Evolutionary conservation across 2,888 invertebrate species (phyloP).

Genomic region (Pherbina coryleti): DNA sequence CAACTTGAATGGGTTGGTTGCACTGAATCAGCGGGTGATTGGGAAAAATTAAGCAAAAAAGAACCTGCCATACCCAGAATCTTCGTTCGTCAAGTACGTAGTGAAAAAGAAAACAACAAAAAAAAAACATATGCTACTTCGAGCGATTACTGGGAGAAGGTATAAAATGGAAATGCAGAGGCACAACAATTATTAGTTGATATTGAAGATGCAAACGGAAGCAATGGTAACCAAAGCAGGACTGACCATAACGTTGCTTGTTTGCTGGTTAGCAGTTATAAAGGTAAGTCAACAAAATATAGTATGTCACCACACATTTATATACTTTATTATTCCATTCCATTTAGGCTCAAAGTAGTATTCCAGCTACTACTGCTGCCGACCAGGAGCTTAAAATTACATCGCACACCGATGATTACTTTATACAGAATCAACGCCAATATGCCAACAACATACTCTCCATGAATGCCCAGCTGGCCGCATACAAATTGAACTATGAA

Average conservation of each 20-base stretch:
- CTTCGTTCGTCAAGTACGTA: no score
- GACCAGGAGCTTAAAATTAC: constrained; percentile 8
- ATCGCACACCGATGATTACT: constrained; percentile 42
- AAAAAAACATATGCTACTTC: not conserved
- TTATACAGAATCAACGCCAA: constrained; percentile 44
- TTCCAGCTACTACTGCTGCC: not conserved
- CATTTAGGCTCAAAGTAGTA: constrained; percentile 14
- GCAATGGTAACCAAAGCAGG: not conserved
- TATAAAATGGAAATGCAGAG: constrained; percentile 26
- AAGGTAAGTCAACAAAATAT: not conserved
- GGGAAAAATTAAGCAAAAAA: no score
- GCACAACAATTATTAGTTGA: constrained; percentile 7
- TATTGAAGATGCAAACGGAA: constrained; percentile 20
- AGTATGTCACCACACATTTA: not conserved
- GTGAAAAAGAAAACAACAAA: not conserved
- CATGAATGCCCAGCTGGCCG: constrained; percentile 38
- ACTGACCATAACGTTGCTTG: not conserved
- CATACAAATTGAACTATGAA: constrained; percentile 18
- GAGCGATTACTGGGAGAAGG: no score
- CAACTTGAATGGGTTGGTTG: no score
- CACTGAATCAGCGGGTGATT: no score
- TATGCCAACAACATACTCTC: constrained; percentile 41
- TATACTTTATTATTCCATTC: not conserved
- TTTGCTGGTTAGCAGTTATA: not conserved
- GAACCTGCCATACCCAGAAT: no score